Conservation (phyloP, 92 coral and sea anemone genomes). For the Porites divaricata region DNA sequence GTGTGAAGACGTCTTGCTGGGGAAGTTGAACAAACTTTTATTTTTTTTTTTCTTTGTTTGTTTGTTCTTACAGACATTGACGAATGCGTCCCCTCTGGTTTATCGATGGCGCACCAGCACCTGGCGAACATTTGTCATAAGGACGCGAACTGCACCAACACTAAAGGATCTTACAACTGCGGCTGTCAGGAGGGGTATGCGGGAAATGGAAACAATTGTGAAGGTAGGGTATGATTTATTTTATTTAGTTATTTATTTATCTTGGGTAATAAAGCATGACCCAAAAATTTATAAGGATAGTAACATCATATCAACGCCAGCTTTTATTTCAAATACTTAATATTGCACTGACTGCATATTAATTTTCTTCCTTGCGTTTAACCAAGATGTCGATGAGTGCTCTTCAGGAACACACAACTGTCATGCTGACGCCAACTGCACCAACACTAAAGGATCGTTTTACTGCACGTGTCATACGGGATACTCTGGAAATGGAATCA, state of each 20-base stretch:
- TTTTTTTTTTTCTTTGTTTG: too few species aligned
- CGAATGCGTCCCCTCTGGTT: conserved; percentile 14
- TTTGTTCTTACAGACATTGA: conserved; percentile 6
- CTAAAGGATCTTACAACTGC: conserved; percentile 77
- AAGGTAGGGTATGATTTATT: conserved; percentile 37
- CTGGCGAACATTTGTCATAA: conserved; percentile 61
- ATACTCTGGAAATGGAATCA: conserved; percentile 77
- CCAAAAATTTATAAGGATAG: too few species aligned
- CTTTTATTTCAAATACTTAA: background rate
- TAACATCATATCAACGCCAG: too few species aligned
- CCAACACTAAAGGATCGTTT: conserved; percentile 84
- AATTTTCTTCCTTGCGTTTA: background rate
- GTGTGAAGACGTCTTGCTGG: too few species aligned
- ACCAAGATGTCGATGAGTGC: conserved; percentile 41
- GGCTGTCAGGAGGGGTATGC: conserved; percentile 58
- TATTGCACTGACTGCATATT: too few species aligned
- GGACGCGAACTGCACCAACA: conserved; percentile 81
- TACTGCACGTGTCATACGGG: conserved; percentile 85
- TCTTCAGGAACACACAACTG: conserved; percentile 66
- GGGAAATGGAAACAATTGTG: conserved; percentile 68
- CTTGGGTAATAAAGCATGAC: too few species aligned
- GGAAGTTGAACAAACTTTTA: too few species aligned
- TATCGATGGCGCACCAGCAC: conserved; percentile 8
- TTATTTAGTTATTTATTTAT: background rate
- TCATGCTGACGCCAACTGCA: conserved; percentile 85